Conservation (phyloP, 1,140 invertebrate genomes). For the Bacillus rossius region DNA sequence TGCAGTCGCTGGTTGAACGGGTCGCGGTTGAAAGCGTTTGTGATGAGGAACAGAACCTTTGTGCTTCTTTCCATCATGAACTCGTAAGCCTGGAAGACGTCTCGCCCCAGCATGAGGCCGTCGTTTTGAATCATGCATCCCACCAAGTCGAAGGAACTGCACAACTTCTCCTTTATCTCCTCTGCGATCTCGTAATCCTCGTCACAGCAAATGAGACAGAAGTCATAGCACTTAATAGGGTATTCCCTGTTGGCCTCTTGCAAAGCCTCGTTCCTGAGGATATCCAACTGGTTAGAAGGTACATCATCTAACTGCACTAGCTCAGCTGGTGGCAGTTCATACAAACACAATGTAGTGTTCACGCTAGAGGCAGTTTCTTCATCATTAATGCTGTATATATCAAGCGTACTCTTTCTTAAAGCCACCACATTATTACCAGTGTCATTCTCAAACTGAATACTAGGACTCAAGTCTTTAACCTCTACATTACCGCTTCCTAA, state of each 20-base stretch:
- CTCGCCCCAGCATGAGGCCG: constrained; percentile 8
- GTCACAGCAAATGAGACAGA: constrained; percentile 14
- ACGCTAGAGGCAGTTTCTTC: too few species aligned
- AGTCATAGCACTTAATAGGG: constrained; percentile 9
- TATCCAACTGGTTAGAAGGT: too few species aligned
- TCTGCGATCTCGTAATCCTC: constrained; percentile 5
- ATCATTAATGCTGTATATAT: too few species aligned
- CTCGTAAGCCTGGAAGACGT: constrained; percentile 12
- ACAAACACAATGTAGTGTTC: too few species aligned
- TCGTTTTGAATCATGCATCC: constrained; percentile 13
- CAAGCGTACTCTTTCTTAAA: too few species aligned
- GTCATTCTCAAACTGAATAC: too few species aligned
- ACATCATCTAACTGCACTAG: too few species aligned
- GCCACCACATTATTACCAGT: too few species aligned
- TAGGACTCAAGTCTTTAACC: too few species aligned
- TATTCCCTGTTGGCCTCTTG: not conserved
- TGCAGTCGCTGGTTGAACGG: constrained; percentile 8
- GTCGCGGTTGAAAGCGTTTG: constrained; percentile 3
- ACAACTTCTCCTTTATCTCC: constrained; percentile 2
- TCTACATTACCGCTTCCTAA: too few species aligned
- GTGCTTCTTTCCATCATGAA: constrained; percentile 13
- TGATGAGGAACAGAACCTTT: constrained; percentile 14
- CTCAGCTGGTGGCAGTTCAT: too few species aligned
- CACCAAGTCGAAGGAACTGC: not conserved
- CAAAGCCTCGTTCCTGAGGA: too few species aligned